A percentile compares a stretch with the other conserved stretches of the same genome.
Conservation (phyloP, 2,113 vertebrate species). For the Melanotaenia duboulayi region DNA sequence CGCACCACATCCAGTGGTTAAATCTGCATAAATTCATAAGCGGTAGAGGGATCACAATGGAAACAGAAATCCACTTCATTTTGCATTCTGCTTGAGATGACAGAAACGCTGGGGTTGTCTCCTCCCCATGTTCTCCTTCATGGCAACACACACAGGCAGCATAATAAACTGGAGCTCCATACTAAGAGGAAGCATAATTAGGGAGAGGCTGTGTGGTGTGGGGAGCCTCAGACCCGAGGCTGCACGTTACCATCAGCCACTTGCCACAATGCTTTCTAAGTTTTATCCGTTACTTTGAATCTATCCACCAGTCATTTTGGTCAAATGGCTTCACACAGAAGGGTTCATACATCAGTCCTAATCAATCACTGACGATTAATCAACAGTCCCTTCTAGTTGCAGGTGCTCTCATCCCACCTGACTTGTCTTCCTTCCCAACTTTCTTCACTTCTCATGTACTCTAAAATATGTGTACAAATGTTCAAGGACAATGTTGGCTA, state of each 20-base stretch:
- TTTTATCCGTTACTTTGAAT: slow-evolving; percentile 26
- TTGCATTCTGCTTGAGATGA: slow-evolving; percentile 57
- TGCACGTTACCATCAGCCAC: slow-evolving; percentile 57
- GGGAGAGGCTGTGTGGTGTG: slow-evolving; percentile 43
- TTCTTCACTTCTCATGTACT: neutral
- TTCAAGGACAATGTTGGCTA: slow-evolving; percentile 8
- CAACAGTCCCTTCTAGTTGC: neutral
- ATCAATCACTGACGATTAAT: slow-evolving; percentile 45
- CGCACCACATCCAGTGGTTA: neutral
- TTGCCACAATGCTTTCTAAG: slow-evolving; percentile 49
- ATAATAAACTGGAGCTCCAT: slow-evolving; percentile 50
- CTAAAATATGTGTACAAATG: too few relatives aligned
- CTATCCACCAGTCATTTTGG: neutral
- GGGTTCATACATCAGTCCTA: slow-evolving; percentile 22
- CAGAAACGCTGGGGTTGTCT: slow-evolving; percentile 52
- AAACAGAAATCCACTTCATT: slow-evolving; percentile 55
- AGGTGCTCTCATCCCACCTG: neutral
- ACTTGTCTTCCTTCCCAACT: neutral
- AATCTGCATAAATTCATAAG: slow-evolving; percentile 14
- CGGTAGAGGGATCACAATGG: slow-evolving; percentile 26
- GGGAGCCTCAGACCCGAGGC: slow-evolving; percentile 29
- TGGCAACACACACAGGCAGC: slow-evolving; percentile 21
- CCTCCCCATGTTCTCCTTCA: slow-evolving; percentile 21
- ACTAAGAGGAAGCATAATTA: slow-evolving; percentile 52
- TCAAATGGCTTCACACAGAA: slow-evolving; percentile 21